Base-by-base conservation (phyloP, 2,888 invertebrate genomes). In the Apeira syringaria region DNA sequence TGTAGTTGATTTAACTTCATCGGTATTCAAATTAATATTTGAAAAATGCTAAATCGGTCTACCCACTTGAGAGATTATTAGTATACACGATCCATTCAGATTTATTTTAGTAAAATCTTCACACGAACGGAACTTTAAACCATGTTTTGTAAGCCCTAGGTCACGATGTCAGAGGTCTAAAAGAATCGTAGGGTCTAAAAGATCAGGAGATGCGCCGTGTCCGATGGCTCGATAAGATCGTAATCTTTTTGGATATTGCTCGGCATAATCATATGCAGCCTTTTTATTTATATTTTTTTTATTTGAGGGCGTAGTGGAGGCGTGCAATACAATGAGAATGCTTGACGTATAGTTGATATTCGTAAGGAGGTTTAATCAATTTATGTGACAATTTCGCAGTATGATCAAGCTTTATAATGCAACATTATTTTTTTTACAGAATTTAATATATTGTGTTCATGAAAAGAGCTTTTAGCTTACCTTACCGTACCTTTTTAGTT, bases 211-310 rank as follows among this genome's bases (percentile, higher is more conserved):
- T 74, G 75, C 68, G 76, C 61, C 69, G 76, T 82, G 86, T 87
- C 74, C 68, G 88, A 87, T 87, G 64, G 58, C 49, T 46, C 73
- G 88, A 89, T 89, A 89, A 89, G 88, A 89, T 88, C 61, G 74
- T 69, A 74, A 89, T 89, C 88, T 83, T 82, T 82, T 80, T 82
- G 86, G 87, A 87, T 89, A 88, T 86, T 87, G 87, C 87, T 81
- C 86, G 80, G 72, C 63, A 79, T 89, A 88, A 89, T 88, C 88
- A 85, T 87, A 89, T 88, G 88, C 88, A 74, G 68, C 59, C 61
- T 76, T 78, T 79, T 76, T 56, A 62, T 64, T 66, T 70, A 60
- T 67, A 74, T 64, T 61, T 61, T 28, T 24, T 10, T 62, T 64
- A 53, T 51, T 57, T 61, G 63, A 71, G 69, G 77, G 74, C 80